Base-by-base conservation (phyloP, 2,888 invertebrate genomes). In the Euphydryas editha region DNA sequence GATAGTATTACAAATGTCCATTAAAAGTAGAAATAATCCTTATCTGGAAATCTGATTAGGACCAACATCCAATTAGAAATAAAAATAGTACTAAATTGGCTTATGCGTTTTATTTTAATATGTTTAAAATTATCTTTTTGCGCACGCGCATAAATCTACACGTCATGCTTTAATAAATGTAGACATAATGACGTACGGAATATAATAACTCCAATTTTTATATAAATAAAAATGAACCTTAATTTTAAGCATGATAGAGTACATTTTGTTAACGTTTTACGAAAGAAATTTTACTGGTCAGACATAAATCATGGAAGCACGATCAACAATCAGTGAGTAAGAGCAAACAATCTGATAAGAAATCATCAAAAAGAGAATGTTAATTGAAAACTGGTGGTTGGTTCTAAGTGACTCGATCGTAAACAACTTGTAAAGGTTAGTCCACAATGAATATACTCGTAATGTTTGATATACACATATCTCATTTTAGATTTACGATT, bases 321-420 rank as follows among this genome's bases (percentile, higher is more conserved):
- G 72, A 76, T 74, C 72, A 70, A 71, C 74, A 71, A 73, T 73
- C 73, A 74, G 60, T 69, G 67, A 70, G 73, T 70, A 73, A 74
- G 69, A 74, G 75, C 72, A 73, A 76, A 72, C 72, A 73, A 71
- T 73, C 73, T 71, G 75, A 75, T 73, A 76, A 72, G 71, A 73
- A 70, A 76, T 76, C 75, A 73, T 75, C 73, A 74, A 76, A 76
- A 75, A 75, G 75, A 70, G 72, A 74, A 73, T 68, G 72, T 75
- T 76, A 74, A 76, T 74, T 74, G 75, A 74, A 74, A 75, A 70
- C 67, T 73, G 63, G 71, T 67, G 73, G 74, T 72, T 65, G 61
- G 58, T 57, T 68, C 60, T 64, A 69, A 64, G 67, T 65, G 65
- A 64, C 63, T 49, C 20, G 49, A 42, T 57, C 65, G 59, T 68